Percentiles rank a stretch among this genome's conserved stretches.
Conservation (phyloP, 2,888 invertebrate species). For the Pterobdella sp. region DNA sequence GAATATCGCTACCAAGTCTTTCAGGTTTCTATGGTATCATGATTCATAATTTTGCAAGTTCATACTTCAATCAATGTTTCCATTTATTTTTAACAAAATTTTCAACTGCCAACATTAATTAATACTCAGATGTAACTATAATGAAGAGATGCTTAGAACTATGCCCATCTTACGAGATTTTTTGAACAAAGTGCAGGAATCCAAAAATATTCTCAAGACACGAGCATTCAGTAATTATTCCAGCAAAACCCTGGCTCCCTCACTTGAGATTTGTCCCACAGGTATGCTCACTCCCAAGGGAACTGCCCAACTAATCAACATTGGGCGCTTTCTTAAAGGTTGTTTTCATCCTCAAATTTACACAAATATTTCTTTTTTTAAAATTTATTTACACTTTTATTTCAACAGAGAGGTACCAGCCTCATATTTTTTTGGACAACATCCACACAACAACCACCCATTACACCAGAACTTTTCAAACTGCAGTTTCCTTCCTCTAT, state of each 20-base stretch:
- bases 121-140: conserved; percentile 1
- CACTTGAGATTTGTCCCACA: conserved; percentile 59
- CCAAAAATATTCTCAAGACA: conserved; percentile 3
- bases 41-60: background rate
- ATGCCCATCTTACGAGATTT: conserved; percentile 31
- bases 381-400: background rate
- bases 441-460: conserved; percentile 66
- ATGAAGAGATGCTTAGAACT: background rate
- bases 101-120: background rate
- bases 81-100: background rate
- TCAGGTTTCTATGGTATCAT: conserved; percentile 7
- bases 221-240: conserved; percentile 34
- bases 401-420: conserved; percentile 7
- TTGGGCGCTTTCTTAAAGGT: conserved; percentile 55
- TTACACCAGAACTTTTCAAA: conserved; percentile 77
- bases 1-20: conserved; percentile 11
- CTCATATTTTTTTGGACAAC: conserved; percentile 36
- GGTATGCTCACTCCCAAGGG: conserved; percentile 77
- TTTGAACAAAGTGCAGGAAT: conserved; percentile 24
- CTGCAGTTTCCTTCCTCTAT: conserved; percentile 70
- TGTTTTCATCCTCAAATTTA: background rate
- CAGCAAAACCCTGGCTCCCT: conserved; percentile 43
- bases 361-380: background rate
- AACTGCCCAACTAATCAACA: conserved; percentile 69
- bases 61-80: background rate